Conservation (phyloP, 2,113 vertebrate species). For the Arizona elegans region DNA sequence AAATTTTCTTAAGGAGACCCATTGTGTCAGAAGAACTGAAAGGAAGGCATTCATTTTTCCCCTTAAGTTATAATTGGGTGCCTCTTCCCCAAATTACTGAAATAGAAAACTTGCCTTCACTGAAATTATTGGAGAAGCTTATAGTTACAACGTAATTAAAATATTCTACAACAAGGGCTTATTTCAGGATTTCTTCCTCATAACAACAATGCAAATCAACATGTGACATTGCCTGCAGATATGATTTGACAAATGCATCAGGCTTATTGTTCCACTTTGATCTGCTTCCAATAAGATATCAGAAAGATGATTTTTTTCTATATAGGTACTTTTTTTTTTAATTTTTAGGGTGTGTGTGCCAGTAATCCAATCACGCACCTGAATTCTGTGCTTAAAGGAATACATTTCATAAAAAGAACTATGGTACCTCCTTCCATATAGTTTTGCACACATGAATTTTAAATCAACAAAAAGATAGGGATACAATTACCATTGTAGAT, state of each 20-base stretch:
- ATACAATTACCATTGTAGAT: neutral
- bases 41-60: conserved; percentile 48
- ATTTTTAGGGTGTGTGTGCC: conserved; percentile 47
- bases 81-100: conserved; percentile 55
- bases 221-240: conserved; percentile 60
- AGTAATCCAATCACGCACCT: conserved; percentile 48
- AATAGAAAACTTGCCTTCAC: conserved; percentile 53
- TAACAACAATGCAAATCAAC: conserved; percentile 68
- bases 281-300: conserved; percentile 65
- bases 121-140: conserved; percentile 59
- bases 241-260: conserved; percentile 64
- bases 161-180: conserved; percentile 61
- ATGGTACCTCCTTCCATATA: neutral
- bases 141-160: conserved; percentile 61
- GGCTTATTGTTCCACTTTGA: conserved; percentile 63
- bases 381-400: conserved; percentile 35
- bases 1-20: neutral
- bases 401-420: conserved; percentile 21
- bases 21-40: conserved; percentile 25
- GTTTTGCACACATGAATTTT: conserved; percentile 4
- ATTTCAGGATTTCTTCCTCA: conserved; percentile 63
- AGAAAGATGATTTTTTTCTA: conserved; percentile 36
- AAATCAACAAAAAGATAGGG: neutral
- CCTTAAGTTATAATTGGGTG: conserved; percentile 48
- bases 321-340: conserved; percentile 56